Evolutionary conservation across 2,113 vertebrate genomes (phyloP).

Genomic region (Dendrocopos noguchii): DNA sequence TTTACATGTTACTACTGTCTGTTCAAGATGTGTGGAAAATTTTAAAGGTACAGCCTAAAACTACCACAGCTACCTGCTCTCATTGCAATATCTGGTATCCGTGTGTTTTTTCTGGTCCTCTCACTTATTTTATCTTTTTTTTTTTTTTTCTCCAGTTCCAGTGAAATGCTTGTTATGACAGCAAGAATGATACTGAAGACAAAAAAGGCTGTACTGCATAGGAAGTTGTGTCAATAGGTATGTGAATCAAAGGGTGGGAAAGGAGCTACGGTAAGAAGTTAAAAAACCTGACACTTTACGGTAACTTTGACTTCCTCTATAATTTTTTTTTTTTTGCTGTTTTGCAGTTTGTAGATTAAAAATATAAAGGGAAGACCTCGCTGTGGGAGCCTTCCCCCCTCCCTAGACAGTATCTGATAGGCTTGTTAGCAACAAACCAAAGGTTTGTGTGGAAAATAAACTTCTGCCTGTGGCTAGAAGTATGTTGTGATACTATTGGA

Average conservation of each 20-base stretch:
- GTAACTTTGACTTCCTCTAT: constrained; percentile 56
- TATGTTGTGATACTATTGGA: not conserved
- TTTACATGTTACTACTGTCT: no score
- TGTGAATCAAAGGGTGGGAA: constrained; percentile 41
- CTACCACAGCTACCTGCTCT: not conserved
- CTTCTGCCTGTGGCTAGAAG: not conserved
- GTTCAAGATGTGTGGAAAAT: no score
- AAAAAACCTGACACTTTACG: constrained; percentile 34
- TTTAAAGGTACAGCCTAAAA: no score
- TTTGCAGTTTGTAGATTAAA: constrained; percentile 43
- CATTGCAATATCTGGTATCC: not conserved
- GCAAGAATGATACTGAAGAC: not conserved
- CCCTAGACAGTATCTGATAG: not conserved
- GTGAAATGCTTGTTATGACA: not conserved
- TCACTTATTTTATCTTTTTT: not conserved
- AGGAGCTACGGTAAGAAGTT: constrained; percentile 28
- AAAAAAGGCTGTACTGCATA: not conserved
- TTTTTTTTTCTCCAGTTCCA: not conserved
- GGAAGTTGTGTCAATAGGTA: constrained; percentile 17
- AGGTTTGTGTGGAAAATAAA: not conserved
- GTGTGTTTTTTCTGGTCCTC: not conserved
- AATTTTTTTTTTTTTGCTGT: not conserved
- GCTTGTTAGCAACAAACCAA: not conserved
- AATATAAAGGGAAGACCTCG: not conserved
- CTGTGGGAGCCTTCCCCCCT: not conserved